phyloP scores from a whole-genome alignment of 2,888 invertebrate species.

The Operophtera brumata region DNA sequence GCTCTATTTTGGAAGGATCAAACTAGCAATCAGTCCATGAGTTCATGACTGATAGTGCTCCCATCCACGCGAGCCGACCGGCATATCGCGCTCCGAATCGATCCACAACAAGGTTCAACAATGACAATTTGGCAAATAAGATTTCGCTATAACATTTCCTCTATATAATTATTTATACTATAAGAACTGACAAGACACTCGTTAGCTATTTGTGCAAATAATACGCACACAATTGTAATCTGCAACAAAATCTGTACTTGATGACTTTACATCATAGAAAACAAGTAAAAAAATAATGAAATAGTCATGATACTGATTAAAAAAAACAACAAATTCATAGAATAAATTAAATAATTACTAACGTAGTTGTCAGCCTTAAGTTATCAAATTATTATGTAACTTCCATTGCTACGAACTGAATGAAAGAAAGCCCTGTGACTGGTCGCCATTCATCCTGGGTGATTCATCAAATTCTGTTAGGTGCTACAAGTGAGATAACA shows the following conservation, averaged over 20 bases:
- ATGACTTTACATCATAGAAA: constrained; percentile 11
- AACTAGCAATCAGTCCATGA: constrained; percentile 42
- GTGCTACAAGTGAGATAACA: constrained; percentile 37
- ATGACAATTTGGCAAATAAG: constrained; percentile 32
- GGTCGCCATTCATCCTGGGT: constrained; percentile 35
- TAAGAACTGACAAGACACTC: constrained; percentile 11
- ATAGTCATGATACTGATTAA: constrained; percentile 18
- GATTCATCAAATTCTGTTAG: constrained; percentile 39
- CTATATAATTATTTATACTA: not conserved
- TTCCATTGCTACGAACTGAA: constrained; percentile 42
- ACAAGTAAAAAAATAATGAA: constrained; percentile 18
- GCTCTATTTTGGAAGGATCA: constrained; percentile 30
- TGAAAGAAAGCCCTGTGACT: constrained; percentile 40
- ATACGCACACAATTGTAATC: constrained; percentile 10
- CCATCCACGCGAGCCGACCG: constrained; percentile 41
- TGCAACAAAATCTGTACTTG: constrained; percentile 19
- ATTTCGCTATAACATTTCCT: constrained; percentile 1
- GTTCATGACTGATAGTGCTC: constrained; percentile 45
- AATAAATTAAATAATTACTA: constrained; percentile 43
- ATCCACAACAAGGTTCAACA: constrained; percentile 45
- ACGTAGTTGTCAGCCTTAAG: constrained; percentile 50
- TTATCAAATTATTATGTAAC: constrained; percentile 43
- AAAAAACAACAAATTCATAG: constrained; percentile 30
- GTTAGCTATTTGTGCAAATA: constrained; percentile 19
- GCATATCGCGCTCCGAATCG: constrained; percentile 47